Evolutionary conservation across 2,888 invertebrate genomes (phyloP).

Genomic region (Neoaliturus tenellus): DNA sequence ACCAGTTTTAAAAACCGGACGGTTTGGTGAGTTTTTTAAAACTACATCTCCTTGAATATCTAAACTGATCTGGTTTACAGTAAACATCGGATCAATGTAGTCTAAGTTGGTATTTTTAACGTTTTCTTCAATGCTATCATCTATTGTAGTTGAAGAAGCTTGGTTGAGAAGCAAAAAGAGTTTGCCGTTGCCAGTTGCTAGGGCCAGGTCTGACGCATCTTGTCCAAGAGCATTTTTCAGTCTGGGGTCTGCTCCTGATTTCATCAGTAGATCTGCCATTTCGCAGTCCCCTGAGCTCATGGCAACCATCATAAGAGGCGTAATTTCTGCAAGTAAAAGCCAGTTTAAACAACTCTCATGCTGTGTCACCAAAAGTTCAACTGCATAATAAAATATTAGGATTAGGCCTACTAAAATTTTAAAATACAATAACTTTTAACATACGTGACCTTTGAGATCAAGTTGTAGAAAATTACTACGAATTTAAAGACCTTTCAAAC

Average conservation of each 20-base stretch:
- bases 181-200: background rate
- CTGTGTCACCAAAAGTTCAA: too few relatives aligned
- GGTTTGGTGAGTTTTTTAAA: conserved; percentile 24
- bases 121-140: background rate
- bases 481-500: too few relatives aligned
- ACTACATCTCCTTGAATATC: background rate
- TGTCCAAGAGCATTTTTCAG: background rate
- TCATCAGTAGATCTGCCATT: background rate
- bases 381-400: too few relatives aligned
- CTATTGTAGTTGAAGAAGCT: background rate
- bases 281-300: conserved; percentile 9
- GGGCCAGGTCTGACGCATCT: background rate
- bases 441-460: background rate
- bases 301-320: background rate
- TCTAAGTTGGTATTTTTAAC: background rate
- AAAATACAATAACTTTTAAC: too few relatives aligned
- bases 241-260: background rate
- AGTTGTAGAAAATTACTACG: too few relatives aligned
- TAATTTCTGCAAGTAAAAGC: conserved; percentile 16
- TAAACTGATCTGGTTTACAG: background rate
- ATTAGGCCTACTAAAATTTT: background rate
- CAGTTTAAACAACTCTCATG: too few relatives aligned
- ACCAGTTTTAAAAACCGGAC: background rate
- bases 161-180: background rate
- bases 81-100: background rate